Evolutionary conservation across 2,113 vertebrate species (phyloP).

Genomic region (Cichladusa arquata): DNA sequence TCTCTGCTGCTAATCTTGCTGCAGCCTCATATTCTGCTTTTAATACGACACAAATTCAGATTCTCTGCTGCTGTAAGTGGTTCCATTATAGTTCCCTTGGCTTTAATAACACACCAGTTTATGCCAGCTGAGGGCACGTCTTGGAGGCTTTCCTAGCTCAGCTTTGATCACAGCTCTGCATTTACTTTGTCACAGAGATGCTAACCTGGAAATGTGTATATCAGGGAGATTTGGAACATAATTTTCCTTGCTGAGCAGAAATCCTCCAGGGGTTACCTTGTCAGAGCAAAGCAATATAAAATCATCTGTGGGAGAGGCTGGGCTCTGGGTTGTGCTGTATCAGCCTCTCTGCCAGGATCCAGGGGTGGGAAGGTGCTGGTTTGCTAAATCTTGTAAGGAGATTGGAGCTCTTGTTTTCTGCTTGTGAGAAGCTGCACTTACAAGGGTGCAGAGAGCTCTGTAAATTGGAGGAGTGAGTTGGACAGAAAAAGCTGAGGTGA

Average conservation of each 20-base stretch:
- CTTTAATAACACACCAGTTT: background rate
- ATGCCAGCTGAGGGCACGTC: background rate
- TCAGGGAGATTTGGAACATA: slow-evolving; percentile 43
- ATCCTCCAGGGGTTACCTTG: slow-evolving; percentile 45
- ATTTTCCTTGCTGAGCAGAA: slow-evolving; percentile 50
- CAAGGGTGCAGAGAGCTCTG: background rate
- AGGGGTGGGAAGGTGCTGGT: background rate
- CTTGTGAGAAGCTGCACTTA: background rate
- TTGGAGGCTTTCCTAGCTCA: background rate
- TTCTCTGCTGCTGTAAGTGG: background rate
- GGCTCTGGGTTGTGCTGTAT: background rate
- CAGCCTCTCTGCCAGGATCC: background rate
- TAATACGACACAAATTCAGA: background rate
- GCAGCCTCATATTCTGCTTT: background rate
- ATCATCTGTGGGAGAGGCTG: slow-evolving; percentile 20
- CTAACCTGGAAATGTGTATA: slow-evolving; percentile 28
- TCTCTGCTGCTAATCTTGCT: background rate
- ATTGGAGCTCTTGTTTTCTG: background rate
- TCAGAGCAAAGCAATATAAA: slow-evolving; percentile 57
- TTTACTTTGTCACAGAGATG: slow-evolving; percentile 5
- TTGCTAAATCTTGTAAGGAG: background rate
- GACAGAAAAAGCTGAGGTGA: background rate
- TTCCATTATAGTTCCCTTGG: background rate
- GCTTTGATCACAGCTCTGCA: slow-evolving; percentile 26
- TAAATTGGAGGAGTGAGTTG: background rate